These are phyloP conservation scores for Acanthosepion pharaonis DNA, from an alignment of 2,888 invertebrate species.

Conservation along the genomic window DNA sequence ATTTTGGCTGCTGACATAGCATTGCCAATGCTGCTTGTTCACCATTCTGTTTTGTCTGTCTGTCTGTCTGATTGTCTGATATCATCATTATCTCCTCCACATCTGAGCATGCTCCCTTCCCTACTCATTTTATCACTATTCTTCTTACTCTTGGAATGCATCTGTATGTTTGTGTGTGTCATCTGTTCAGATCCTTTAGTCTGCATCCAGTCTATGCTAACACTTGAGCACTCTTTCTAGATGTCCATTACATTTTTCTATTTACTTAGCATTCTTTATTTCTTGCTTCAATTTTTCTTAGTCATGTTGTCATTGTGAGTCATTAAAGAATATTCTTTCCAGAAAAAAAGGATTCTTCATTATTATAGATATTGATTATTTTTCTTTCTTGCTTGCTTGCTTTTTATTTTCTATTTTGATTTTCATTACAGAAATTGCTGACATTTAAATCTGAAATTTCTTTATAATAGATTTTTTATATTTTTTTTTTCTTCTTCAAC, in stretches of 20 bases:
- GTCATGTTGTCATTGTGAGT: not conserved
- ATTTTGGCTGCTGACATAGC: slow-evolving; percentile 37
- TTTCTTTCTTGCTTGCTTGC: slow-evolving; percentile 38
- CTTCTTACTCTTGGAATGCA: not conserved
- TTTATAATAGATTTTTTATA: not conserved
- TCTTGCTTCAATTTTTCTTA: not conserved
- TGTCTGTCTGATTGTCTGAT: not conserved
- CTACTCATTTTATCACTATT: not conserved
- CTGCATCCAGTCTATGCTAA: not conserved
- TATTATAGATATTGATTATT: not conserved
- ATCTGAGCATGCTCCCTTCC: not conserved
- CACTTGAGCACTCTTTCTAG: not conserved
- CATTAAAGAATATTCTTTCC: not conserved
- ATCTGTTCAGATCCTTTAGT: not conserved
- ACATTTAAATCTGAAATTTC: not conserved
- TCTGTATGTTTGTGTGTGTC: not conserved
- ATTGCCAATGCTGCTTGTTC: slow-evolving; percentile 44
- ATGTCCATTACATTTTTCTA: not conserved
- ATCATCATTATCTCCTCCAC: not conserved
- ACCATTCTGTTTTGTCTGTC: slow-evolving; percentile 34
- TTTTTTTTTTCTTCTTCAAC: not conserved
- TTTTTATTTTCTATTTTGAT: not conserved
- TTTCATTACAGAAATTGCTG: not conserved
- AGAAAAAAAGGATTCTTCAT: not conserved
- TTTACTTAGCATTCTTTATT: not conserved